Evolutionary conservation across 2,888 invertebrate species (phyloP).

Genomic region (Drosophila stalkeri): DNA sequence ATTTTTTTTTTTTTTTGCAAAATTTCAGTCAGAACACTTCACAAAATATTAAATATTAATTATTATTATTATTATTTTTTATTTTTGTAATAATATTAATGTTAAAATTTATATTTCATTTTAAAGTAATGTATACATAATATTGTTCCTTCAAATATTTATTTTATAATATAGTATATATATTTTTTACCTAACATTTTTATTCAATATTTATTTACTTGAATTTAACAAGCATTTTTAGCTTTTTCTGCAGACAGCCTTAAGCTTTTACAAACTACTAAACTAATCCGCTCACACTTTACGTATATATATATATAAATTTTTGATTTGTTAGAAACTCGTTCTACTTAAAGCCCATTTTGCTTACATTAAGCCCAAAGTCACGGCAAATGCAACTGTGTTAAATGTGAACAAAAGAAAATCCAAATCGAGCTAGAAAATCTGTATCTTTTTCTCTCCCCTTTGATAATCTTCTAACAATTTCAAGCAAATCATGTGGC

Average conservation of each 20-base stretch:
- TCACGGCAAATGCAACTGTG: conserved; percentile 27
- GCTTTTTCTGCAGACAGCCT: neutral
- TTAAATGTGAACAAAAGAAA: conserved; percentile 18
- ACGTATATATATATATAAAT: neutral
- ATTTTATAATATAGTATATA: too few species aligned
- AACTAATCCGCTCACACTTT: neutral
- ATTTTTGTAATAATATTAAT: too few species aligned
- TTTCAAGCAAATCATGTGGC: conserved; percentile 70
- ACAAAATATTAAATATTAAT: too few species aligned
- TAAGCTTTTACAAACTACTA: neutral
- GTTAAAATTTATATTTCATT: too few species aligned
- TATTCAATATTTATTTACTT: neutral
- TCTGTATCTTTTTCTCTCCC: neutral
- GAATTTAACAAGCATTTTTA: neutral
- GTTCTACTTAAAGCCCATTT: conserved; percentile 4
- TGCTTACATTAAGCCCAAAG: conserved; percentile 20
- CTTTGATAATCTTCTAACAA: conserved; percentile 40
- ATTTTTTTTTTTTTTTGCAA: too few species aligned
- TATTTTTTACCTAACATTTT: too few species aligned
- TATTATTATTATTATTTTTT: too few species aligned
- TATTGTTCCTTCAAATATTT: too few species aligned
- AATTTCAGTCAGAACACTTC: too few species aligned
- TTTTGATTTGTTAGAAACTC: neutral
- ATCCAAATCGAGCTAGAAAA: conserved; percentile 13
- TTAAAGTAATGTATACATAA: too few species aligned